A percentile compares a stretch with the other conserved stretches of the same genome.
phyloP scores from a whole-genome alignment of 2,113 vertebrate genomes.

The Mastomys natalensis region DNA sequence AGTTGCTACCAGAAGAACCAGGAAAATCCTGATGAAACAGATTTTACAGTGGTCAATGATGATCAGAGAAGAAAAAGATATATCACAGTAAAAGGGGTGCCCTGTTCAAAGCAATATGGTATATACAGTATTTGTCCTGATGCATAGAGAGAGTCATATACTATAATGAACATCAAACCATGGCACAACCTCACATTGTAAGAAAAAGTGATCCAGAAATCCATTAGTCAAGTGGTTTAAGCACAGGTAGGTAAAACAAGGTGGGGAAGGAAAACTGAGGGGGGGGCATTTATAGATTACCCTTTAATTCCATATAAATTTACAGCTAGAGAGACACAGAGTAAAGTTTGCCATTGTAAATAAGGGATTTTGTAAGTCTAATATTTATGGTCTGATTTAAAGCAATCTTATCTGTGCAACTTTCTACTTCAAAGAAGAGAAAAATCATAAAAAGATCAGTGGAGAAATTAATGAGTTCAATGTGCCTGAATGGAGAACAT shows the following conservation, averaged over 20 bases:
- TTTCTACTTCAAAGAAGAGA: slow-evolving; percentile 74
- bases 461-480: slow-evolving; percentile 81
- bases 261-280: background rate
- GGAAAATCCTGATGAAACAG: slow-evolving; percentile 57
- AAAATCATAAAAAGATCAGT: slow-evolving; percentile 78
- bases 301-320: slow-evolving; percentile 60
- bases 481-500: slow-evolving; percentile 73
- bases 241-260: background rate
- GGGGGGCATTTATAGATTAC: background rate
- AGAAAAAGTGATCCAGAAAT: background rate
- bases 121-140: background rate
- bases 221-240: slow-evolving; percentile 30
- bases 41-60: slow-evolving; percentile 46
- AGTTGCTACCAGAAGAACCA: slow-evolving; percentile 39
- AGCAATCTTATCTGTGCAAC: slow-evolving; percentile 63
- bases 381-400: slow-evolving; percentile 78
- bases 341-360: slow-evolving; percentile 73
- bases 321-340: slow-evolving; percentile 37
- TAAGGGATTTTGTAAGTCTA: slow-evolving; percentile 74
- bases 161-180: slow-evolving; percentile 9
- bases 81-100: slow-evolving; percentile 60
- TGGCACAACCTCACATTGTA: background rate
- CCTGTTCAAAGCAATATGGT: background rate
- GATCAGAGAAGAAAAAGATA: slow-evolving; percentile 57
- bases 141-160: background rate